Percentiles rank a stretch among this genome's conserved stretches.
Evolutionary conservation across 1,140 invertebrate species (phyloP).

Genomic region (Anoplophora glabripennis): DNA sequence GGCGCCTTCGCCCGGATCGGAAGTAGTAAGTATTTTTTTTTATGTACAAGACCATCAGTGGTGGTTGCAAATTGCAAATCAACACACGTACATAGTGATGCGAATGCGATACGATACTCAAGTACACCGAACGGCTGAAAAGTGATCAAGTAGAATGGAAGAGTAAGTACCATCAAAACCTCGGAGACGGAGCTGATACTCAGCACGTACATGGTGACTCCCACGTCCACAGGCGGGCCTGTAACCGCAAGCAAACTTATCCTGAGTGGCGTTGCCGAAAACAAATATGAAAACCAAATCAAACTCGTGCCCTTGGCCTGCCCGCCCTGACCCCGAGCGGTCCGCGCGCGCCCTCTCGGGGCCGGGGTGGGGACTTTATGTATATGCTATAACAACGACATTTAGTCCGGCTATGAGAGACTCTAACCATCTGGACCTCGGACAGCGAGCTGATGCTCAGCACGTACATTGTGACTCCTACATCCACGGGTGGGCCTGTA

Average conservation of each 20-base stretch:
- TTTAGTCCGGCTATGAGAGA: neutral
- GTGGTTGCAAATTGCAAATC: constrained; percentile 22
- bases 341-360: constrained; percentile 25
- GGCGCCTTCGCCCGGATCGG: constrained; percentile 20
- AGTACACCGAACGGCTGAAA: constrained; percentile 1
- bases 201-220: constrained; percentile 97
- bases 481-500: constrained; percentile 92
- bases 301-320: constrained; percentile 51
- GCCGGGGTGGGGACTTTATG: constrained; percentile 41
- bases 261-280: constrained; percentile 11
- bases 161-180: constrained; percentile 87
- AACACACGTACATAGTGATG: constrained; percentile 17
- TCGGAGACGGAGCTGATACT: constrained; percentile 98
- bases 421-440: constrained; percentile 94
- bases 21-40: neutral
- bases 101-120: constrained; percentile 8
- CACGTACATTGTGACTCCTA: constrained; percentile 97
- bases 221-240: constrained; percentile 93
- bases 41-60: constrained; percentile 25
- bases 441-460: constrained; percentile 97
- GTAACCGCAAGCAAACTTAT: constrained; percentile 54
- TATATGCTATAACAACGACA: neutral
- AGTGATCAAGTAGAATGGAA: constrained; percentile 9
- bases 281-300: constrained; percentile 41
- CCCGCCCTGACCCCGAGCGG: constrained; percentile 27